Conservation (phyloP, 2,888 invertebrate genomes). For the Crematogaster levior region DNA sequence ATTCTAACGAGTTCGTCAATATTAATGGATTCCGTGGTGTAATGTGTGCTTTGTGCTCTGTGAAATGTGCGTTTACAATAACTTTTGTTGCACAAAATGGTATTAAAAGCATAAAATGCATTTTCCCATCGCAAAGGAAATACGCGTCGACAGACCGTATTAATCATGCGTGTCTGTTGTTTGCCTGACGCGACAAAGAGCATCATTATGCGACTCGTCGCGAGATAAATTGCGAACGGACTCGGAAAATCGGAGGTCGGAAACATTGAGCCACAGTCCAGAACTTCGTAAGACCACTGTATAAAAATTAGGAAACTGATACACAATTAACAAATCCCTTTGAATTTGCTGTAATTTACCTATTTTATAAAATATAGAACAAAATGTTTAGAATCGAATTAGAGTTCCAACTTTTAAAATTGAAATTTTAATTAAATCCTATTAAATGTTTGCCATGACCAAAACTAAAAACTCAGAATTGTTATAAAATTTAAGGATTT, state of each 20-base stretch:
- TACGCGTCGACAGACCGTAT: constrained; percentile 32
- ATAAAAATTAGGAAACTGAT: background rate
- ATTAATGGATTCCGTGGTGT: constrained; percentile 19
- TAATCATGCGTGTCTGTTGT: constrained; percentile 31
- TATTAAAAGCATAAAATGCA: constrained; percentile 31
- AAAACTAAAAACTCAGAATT: background rate
- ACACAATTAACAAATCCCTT: background rate
- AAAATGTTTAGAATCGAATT: background rate
- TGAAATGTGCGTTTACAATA: constrained; percentile 21
- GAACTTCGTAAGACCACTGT: background rate
- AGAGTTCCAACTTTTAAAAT: background rate
- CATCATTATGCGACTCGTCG: background rate
- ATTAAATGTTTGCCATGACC: background rate
- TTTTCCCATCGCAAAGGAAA: constrained; percentile 15
- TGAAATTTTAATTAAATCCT: background rate
- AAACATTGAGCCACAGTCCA: background rate
- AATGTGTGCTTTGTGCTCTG: constrained; percentile 12
- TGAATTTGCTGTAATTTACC: background rate
- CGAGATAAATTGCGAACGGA: constrained; percentile 25
- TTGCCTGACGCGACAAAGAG: constrained; percentile 14
- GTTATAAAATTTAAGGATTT: background rate
- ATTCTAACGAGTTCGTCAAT: constrained; percentile 40
- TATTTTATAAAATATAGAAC: background rate
- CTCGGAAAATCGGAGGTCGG: background rate
- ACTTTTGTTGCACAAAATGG: constrained; percentile 26